These are phyloP conservation scores for Aradus depressus DNA, from an alignment of 2,888 invertebrate species.

Conservation along the genomic window DNA sequence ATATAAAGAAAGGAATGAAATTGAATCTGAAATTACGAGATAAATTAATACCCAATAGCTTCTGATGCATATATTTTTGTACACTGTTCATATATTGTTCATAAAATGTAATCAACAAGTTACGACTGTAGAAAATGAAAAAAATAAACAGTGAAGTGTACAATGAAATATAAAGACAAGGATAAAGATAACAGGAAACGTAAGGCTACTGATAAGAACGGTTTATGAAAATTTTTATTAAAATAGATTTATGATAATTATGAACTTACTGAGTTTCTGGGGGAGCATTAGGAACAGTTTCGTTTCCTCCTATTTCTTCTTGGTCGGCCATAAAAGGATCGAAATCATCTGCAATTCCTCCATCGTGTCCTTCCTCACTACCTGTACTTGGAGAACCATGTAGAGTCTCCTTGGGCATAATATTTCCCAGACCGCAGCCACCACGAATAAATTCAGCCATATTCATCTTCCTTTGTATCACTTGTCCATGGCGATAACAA, in stretches of 20 bases:
- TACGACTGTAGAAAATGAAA: background rate
- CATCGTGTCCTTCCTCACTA: constrained; percentile 62
- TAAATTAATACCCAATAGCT: no score
- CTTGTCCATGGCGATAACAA: constrained; percentile 11
- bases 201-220: no score
- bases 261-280: constrained; percentile 40
- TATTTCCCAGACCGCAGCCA: constrained; percentile 41
- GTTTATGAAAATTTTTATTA: no score
- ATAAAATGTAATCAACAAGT: background rate
- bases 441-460: constrained; percentile 45
- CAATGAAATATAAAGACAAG: background rate
- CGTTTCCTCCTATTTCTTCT: constrained; percentile 47
- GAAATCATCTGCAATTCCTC: constrained; percentile 44
- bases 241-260: no score
- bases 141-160: background rate
- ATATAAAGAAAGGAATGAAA: no score
- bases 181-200: background rate
- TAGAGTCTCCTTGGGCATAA: constrained; percentile 39
- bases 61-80: background rate
- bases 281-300: constrained; percentile 41
- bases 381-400: constrained; percentile 72
- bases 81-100: background rate
- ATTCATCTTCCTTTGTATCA: constrained; percentile 13
- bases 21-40: no score
- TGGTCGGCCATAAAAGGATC: constrained; percentile 49